phyloP scores from a whole-genome alignment of 2,797 vertebrate genomes.

The Antrozous pallidus region DNA sequence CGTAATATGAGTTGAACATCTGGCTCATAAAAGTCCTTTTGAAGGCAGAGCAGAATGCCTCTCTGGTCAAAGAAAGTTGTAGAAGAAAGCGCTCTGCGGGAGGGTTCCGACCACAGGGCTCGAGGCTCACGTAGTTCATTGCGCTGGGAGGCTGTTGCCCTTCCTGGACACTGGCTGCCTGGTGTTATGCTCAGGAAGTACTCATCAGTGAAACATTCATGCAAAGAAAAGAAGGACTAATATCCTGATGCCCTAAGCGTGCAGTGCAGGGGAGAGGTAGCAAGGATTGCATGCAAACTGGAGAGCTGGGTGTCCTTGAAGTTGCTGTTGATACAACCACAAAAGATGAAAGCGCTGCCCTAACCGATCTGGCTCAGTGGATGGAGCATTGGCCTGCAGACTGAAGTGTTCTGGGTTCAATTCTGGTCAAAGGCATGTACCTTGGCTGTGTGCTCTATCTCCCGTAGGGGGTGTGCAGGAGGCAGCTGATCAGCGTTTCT shows the following conservation, averaged over 20 bases:
- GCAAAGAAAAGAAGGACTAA: not conserved
- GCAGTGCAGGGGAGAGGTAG: not conserved
- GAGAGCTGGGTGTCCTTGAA: not conserved
- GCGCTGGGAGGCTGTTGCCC: not conserved
- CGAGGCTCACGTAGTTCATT: not conserved
- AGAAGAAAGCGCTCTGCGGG: not conserved
- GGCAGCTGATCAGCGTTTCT: too few relatives aligned
- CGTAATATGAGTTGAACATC: slow-evolving; percentile 31
- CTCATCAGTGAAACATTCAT: not conserved
- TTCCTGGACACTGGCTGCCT: not conserved
- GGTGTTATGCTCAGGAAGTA: not conserved
- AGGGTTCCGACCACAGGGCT: not conserved
- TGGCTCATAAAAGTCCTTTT: slow-evolving; percentile 54
- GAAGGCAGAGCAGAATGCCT: slow-evolving; percentile 19
- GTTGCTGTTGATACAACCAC: not conserved
- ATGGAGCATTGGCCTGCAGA: too few relatives aligned
- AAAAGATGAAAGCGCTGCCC: not conserved
- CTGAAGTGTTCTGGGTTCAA: too few relatives aligned
- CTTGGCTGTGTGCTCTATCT: too few relatives aligned
- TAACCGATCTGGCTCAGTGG: too few relatives aligned
- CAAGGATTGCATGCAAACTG: not conserved
- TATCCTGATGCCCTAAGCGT: not conserved
- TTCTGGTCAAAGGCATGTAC: too few relatives aligned
- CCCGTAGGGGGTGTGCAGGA: too few relatives aligned
- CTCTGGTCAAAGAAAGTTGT: not conserved